Evolutionary conservation across 1,140 invertebrate genomes (phyloP).

Genomic region (Tetragnatha versicolor): DNA sequence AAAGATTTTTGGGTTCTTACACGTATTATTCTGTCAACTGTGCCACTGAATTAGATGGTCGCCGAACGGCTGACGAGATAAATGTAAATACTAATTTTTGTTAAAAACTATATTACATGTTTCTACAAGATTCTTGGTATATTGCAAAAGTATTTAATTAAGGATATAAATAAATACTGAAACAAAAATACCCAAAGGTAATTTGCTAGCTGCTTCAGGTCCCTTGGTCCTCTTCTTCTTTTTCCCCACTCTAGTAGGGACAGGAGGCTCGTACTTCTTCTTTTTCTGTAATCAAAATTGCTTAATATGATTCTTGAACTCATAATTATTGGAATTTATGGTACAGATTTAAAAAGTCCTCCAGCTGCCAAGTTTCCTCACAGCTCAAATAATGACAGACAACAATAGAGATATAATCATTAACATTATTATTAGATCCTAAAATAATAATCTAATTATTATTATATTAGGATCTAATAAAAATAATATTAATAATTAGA

Average conservation of each 20-base stretch:
- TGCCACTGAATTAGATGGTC: too few species aligned
- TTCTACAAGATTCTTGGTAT: not conserved
- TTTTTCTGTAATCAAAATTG: slow-evolving; percentile 80
- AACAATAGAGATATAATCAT: not conserved
- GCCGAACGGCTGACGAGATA: too few species aligned
- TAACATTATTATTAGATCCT: not conserved
- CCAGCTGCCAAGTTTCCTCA: not conserved
- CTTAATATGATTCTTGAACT: not conserved
- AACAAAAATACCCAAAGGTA: slow-evolving; percentile 79
- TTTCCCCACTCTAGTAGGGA: slow-evolving; percentile 98
- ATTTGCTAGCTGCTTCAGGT: slow-evolving; percentile 96
- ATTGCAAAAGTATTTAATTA: not conserved
- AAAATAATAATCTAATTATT: not conserved
- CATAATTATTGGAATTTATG: not conserved
- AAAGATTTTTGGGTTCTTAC: too few species aligned
- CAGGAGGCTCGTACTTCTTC: slow-evolving; percentile 98
- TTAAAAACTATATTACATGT: too few species aligned
- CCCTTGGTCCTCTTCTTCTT: slow-evolving; percentile 96
- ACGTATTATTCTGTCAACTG: too few species aligned
- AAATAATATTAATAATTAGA: not conserved
- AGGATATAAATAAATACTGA: not conserved
- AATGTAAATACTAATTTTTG: too few species aligned
- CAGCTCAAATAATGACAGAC: not conserved
- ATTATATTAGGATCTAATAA: too few species aligned
- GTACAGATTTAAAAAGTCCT: too few species aligned